Conservation (phyloP, 2,113 vertebrate species). For the Platycercus adscitus region DNA sequence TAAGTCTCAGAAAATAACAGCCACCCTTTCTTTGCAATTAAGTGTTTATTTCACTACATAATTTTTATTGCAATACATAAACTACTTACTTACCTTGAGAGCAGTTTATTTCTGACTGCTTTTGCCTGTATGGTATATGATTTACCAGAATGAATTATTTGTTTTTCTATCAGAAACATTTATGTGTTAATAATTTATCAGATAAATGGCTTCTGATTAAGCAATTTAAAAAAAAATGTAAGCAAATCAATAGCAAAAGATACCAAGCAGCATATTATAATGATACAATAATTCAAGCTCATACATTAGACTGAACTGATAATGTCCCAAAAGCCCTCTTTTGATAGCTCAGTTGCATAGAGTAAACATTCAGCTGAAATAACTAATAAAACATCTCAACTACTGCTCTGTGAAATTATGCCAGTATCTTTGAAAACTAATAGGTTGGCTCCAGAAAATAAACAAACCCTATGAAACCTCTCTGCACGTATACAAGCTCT, state of each 20-base stretch:
- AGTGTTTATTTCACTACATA: neutral
- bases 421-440: neutral
- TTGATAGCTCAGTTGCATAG: conserved; percentile 10
- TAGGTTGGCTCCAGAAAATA: neutral
- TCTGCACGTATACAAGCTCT: neutral
- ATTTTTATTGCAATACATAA: neutral
- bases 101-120: neutral
- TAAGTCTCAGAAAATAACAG: neutral
- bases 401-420: conserved; percentile 1
- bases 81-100: neutral
- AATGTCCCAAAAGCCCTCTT: conserved; percentile 26
- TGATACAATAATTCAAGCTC: neutral
- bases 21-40: neutral
- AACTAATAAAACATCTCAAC: conserved; percentile 6
- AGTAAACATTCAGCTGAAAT: conserved; percentile 3
- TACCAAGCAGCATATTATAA: neutral
- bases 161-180: conserved; percentile 18
- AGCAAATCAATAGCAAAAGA: conserved; percentile 27
- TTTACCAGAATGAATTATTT: neutral
- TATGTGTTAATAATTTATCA: conserved; percentile 57
- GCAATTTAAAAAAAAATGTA: conserved; percentile 1
- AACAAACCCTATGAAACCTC: neutral
- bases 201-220: conserved; percentile 51
- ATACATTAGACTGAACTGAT: neutral
- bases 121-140: neutral